These are phyloP conservation scores for Archips crataeganus DNA, from an alignment of 2,888 invertebrate species.

Conservation along the genomic window DNA sequence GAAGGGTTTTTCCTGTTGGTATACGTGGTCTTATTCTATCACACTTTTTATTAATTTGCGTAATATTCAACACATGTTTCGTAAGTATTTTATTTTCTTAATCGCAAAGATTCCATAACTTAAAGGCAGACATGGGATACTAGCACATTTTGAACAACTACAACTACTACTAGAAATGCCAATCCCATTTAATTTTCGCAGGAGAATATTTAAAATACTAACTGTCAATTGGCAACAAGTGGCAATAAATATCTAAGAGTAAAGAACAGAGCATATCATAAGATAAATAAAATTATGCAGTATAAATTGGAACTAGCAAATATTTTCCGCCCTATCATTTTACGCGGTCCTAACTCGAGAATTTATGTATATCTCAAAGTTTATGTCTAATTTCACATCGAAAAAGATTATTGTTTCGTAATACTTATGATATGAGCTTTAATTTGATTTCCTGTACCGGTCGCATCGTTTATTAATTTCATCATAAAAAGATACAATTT, in stretches of 20 bases:
- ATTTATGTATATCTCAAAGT: conserved; percentile 54
- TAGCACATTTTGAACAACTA: no score
- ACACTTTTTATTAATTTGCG: neutral
- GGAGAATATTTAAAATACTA: neutral
- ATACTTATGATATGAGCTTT: conserved; percentile 56
- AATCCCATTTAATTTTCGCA: neutral
- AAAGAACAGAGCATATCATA: conserved; percentile 25
- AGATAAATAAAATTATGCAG: conserved; percentile 49
- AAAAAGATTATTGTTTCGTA: conserved; percentile 60
- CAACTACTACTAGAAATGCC: neutral
- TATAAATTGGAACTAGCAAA: conserved; percentile 53
- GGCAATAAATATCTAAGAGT: neutral
- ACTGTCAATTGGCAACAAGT: neutral
- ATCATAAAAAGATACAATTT: conserved; percentile 54
- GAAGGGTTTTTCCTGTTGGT: conserved; percentile 61
- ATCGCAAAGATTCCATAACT: neutral
- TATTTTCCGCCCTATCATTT: conserved; percentile 56
- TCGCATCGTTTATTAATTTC: conserved; percentile 67
- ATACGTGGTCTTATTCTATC: conserved; percentile 58
- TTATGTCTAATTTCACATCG: conserved; percentile 60
- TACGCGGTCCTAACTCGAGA: conserved; percentile 56
- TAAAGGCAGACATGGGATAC: no score
- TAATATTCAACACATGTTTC: neutral
- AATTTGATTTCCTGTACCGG: conserved; percentile 56
- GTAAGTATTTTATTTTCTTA: neutral